Evolutionary conservation across 1,140 invertebrate genomes (phyloP).

Genomic region (Drosophila takahashii): DNA sequence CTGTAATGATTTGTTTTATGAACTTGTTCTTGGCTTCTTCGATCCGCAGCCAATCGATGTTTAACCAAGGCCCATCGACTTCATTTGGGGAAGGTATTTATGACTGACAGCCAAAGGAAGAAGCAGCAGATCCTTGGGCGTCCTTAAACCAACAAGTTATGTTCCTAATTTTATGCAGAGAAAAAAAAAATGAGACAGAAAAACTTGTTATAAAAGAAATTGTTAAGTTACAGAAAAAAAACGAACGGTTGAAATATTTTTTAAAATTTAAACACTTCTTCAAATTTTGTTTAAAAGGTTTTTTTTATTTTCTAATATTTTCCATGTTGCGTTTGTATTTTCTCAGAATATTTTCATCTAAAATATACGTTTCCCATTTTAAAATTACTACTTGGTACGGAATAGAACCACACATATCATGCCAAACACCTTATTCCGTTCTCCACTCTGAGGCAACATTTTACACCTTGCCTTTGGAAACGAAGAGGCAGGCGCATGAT

Average conservation of each 20-base stretch:
- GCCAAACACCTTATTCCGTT: neutral
- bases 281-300: too few species aligned
- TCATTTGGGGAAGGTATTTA: slow-evolving; percentile 25
- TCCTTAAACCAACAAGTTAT: slow-evolving; percentile 21
- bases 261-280: too few species aligned
- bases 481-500: slow-evolving; percentile 55
- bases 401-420: slow-evolving; percentile 12
- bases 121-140: neutral
- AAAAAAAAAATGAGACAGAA: neutral
- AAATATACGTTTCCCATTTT: too few species aligned
- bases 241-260: too few species aligned
- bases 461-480: slow-evolving; percentile 31
- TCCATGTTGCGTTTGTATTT: too few species aligned
- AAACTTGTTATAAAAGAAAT: too few species aligned
- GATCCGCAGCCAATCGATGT: slow-evolving; percentile 28
- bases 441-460: neutral
- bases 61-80: slow-evolving; percentile 19
- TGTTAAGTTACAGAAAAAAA: too few species aligned
- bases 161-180: neutral
- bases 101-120: neutral
- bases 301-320: too few species aligned
- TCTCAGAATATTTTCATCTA: too few species aligned
- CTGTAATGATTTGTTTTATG: slow-evolving; percentile 83
- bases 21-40: slow-evolving; percentile 56
- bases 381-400: neutral